A percentile compares a stretch with the other conserved stretches of the same genome.
These are phyloP conservation scores for Chironomus striatipennis DNA, from an alignment of 1,140 invertebrate species.

Conservation along the genomic window DNA sequence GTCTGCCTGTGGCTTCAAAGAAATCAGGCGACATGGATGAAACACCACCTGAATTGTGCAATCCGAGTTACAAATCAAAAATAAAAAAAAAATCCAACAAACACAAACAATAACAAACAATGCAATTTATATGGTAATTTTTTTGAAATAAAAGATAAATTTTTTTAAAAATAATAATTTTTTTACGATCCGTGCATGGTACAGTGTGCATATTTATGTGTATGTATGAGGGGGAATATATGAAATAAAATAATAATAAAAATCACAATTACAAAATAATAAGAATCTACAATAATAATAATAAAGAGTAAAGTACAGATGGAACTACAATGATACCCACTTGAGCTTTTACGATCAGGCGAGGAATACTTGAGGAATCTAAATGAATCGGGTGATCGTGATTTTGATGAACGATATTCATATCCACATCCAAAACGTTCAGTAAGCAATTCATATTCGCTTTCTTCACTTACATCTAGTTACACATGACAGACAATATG, in stretches of 20 bases:
- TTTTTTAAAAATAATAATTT: no score
- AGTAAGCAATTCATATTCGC: neutral
- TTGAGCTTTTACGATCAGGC: slow-evolving; percentile 13
- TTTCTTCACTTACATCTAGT: slow-evolving; percentile 5
- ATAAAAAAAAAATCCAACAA: neutral
- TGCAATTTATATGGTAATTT: neutral
- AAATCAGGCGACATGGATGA: slow-evolving; percentile 37
- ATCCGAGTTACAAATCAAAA: neutral
- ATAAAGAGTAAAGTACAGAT: neutral
- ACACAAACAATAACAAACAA: neutral
- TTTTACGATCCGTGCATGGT: neutral
- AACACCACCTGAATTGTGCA: slow-evolving; percentile 5
- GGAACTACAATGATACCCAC: neutral
- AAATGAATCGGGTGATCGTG: neutral
- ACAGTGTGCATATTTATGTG: neutral
- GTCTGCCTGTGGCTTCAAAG: slow-evolving; percentile 39
- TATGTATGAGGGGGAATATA: neutral
- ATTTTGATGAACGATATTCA: neutral
- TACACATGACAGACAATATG: neutral
- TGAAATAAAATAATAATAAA: neutral
- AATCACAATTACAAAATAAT: slow-evolving; percentile 3
- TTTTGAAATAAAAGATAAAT: neutral
- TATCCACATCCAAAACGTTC: slow-evolving; percentile 8
- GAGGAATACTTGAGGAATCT: neutral
- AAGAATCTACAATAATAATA: neutral